phyloP scores from a whole-genome alignment of 2,797 vertebrate genomes.

The Aplochiton taeniatus region DNA sequence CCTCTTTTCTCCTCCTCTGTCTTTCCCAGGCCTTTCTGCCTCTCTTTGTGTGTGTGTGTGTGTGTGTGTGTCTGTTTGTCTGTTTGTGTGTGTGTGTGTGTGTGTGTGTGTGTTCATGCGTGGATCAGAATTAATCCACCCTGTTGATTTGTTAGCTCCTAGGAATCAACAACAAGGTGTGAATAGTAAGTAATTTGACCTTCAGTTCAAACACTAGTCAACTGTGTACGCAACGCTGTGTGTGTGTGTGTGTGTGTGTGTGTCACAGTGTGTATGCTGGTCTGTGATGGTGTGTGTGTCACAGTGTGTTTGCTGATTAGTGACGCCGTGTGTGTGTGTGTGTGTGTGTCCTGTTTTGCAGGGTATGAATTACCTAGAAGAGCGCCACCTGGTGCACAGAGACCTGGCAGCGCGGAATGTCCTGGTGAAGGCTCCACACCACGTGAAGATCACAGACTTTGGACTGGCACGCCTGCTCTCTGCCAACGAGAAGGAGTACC shows the following conservation, averaged over 20 bases:
- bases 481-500: slow-evolving; percentile 89
- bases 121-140: slow-evolving; percentile 21
- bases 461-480: slow-evolving; percentile 90
- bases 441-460: slow-evolving; percentile 94
- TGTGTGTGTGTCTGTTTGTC: neutral
- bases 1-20: neutral
- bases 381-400: slow-evolving; percentile 89
- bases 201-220: no score
- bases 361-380: slow-evolving; percentile 96
- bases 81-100: slow-evolving; percentile 3
- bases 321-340: neutral
- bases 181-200: no score
- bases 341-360: slow-evolving; percentile 41
- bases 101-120: no score
- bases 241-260: neutral
- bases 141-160: no score
- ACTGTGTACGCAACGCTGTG: neutral
- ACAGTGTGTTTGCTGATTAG: neutral
- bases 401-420: slow-evolving; percentile 94
- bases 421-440: slow-evolving; percentile 89
- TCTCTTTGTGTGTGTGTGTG: slow-evolving; percentile 24
- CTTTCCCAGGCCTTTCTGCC: neutral
- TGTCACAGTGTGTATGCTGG: neutral
- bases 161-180: no score
- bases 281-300: neutral